A percentile compares a stretch with the other conserved stretches of the same genome.
Evolutionary conservation across 2,113 vertebrate genomes (phyloP).

Genomic region (Turnix velox): DNA sequence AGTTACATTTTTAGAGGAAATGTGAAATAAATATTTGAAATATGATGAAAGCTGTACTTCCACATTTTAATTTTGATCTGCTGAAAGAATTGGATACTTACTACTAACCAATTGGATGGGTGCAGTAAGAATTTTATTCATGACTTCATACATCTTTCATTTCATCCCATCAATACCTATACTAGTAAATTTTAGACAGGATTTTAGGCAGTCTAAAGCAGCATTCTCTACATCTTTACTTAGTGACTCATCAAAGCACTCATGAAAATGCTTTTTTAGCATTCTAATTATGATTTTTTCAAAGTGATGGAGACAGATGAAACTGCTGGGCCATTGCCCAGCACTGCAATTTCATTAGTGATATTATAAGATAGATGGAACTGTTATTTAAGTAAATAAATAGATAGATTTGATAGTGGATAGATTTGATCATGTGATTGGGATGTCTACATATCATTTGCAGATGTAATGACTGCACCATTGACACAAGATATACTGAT

Average conservation of each 20-base stretch:
- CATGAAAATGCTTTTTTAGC: background rate
- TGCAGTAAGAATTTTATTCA: background rate
- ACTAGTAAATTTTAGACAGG: background rate
- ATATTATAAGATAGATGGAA: background rate
- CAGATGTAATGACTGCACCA: background rate
- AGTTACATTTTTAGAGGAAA: background rate
- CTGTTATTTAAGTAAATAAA: background rate
- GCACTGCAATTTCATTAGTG: background rate
- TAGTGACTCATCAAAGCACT: background rate
- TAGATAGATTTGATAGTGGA: too few species aligned
- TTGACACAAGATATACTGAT: background rate
- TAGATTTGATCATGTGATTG: background rate
- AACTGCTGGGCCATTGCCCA: background rate
- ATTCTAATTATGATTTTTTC: conserved; percentile 26
- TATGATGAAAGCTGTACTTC: background rate
- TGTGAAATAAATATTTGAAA: background rate
- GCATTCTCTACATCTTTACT: background rate
- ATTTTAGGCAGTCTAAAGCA: background rate
- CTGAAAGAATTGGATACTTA: background rate
- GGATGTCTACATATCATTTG: background rate
- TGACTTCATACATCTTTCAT: background rate
- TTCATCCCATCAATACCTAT: background rate
- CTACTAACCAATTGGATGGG: background rate
- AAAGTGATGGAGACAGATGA: conserved; percentile 12
- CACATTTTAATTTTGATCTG: background rate